Conservation (phyloP, 2,888 invertebrate species). For the Tachina grossa region DNA sequence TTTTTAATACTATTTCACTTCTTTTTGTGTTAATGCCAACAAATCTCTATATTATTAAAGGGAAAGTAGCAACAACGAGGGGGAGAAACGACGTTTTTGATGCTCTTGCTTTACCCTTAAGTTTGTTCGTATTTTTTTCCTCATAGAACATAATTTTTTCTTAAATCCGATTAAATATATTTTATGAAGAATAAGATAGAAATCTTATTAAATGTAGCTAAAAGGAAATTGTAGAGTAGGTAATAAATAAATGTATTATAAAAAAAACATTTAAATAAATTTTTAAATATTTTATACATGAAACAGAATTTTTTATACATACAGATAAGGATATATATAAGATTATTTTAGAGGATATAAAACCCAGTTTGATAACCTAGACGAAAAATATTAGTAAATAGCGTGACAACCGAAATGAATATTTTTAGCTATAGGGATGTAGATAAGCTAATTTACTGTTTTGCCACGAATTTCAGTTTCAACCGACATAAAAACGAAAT, state of each 20-base stretch:
- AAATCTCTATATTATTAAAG: slow-evolving; percentile 52
- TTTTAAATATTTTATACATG: not conserved
- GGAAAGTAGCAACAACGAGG: not conserved
- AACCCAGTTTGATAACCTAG: too few species aligned
- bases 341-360: not conserved
- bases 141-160: not conserved
- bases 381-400: too few species aligned
- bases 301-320: not conserved
- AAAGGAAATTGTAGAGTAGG: slow-evolving; percentile 65
- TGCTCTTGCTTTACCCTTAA: slow-evolving; percentile 23
- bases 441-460: too few species aligned
- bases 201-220: slow-evolving; percentile 69
- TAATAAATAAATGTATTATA: slow-evolving; percentile 69
- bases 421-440: too few species aligned
- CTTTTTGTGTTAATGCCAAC: slow-evolving; percentile 55
- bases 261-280: slow-evolving; percentile 35
- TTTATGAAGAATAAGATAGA: slow-evolving; percentile 63
- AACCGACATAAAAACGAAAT: too few species aligned
- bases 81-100: slow-evolving; percentile 38
- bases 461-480: too few species aligned
- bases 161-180: slow-evolving; percentile 60
- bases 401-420: too few species aligned
- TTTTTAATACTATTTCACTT: not conserved
- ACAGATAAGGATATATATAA: not conserved
- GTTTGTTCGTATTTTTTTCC: slow-evolving; percentile 20